Evolutionary conservation across 2,888 invertebrate genomes (phyloP), one percentile per base, ranked within the genome.

Genomic region (Syrphus vitripennis): DNA sequence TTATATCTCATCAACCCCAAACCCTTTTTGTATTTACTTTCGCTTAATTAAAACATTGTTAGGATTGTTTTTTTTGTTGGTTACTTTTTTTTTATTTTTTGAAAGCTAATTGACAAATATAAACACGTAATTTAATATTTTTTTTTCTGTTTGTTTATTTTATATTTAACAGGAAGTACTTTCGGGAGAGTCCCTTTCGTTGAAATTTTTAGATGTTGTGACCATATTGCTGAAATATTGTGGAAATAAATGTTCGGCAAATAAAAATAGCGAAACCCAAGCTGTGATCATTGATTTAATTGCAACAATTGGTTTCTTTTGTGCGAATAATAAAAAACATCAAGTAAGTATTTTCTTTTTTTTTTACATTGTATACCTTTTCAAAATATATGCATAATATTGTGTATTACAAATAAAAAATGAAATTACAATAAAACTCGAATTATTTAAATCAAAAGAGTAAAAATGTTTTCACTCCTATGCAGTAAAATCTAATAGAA

Each of bases 251-350:
- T 88, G 89, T 14, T 88, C 89, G 21, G 90, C 88, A 70, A 83
- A 88, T 50, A 90, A 90, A 83, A 91, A 90, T 83, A 90, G 88
- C 67, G 93, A 93, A 89, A 90, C 90, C 34, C 90, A 91, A 78
- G 91, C 92, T 74, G 91, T 92, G 90, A 89, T 93, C 61, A 91
- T 92, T 74, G 93, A 93, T 89, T 89, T 93, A 89, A 91, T 93
- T 88, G 92, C 92, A 71, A 90, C 92, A 74, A 86, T 93, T 87
- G 92, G 92, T 80, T 92, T 92, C 90, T 91, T 92, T 71, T 91
- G 91, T 87, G 90, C 91, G 72, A 93, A 92, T 88, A 92, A 91
- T 89, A 90, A 90, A 16, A 89, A 90, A 82, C 91, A 93, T 89
- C 93, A 93, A 90, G 91, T 91, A 88, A 88, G 87, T 76, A 10